phyloP scores from a whole-genome alignment of 2,113 vertebrate genomes.

The Larimichthys polyactis region DNA sequence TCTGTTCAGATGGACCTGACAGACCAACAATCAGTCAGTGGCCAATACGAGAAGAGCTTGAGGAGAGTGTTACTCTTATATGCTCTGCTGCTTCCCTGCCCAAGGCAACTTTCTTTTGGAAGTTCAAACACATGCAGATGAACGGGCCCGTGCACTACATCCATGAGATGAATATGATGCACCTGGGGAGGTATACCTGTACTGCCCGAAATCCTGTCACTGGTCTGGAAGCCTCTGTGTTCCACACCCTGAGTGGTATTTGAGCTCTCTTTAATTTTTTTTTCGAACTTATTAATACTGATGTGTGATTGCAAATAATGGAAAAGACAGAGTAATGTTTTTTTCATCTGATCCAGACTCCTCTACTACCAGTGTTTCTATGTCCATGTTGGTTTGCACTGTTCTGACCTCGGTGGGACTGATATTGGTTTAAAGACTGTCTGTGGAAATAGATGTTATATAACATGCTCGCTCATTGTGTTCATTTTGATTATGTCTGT shows the following conservation, averaged over 20 bases:
- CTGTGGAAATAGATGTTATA: slow-evolving; percentile 3
- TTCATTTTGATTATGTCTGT: neutral
- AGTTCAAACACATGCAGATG: slow-evolving; percentile 12
- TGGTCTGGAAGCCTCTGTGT: slow-evolving; percentile 12
- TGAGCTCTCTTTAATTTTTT: slow-evolving; percentile 13
- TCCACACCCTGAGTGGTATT: slow-evolving; percentile 51
- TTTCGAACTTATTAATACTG: neutral
- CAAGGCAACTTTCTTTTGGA: slow-evolving; percentile 45
- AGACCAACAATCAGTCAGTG: slow-evolving; percentile 26
- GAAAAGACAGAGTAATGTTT: slow-evolving; percentile 42
- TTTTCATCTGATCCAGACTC: slow-evolving; percentile 57
- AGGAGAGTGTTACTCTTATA: slow-evolving; percentile 38
- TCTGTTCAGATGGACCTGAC: slow-evolving; percentile 57
- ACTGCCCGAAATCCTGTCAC: slow-evolving; percentile 38
- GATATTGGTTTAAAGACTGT: slow-evolving; percentile 22
- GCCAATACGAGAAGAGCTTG: slow-evolving; percentile 29
- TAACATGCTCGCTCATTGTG: neutral
- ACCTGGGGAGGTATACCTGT: slow-evolving; percentile 56
- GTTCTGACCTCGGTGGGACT: slow-evolving; percentile 30
- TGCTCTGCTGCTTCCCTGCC: slow-evolving; percentile 54
- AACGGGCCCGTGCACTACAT: neutral
- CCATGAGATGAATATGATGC: slow-evolving; percentile 11
- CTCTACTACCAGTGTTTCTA: slow-evolving; percentile 20
- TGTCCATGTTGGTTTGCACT: slow-evolving; percentile 53
- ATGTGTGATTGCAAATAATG: neutral